A percentile compares a stretch with the other conserved stretches of the same genome.
Evolutionary conservation across 2,797 vertebrate species (phyloP).

Genomic region (Sebastes minor): DNA sequence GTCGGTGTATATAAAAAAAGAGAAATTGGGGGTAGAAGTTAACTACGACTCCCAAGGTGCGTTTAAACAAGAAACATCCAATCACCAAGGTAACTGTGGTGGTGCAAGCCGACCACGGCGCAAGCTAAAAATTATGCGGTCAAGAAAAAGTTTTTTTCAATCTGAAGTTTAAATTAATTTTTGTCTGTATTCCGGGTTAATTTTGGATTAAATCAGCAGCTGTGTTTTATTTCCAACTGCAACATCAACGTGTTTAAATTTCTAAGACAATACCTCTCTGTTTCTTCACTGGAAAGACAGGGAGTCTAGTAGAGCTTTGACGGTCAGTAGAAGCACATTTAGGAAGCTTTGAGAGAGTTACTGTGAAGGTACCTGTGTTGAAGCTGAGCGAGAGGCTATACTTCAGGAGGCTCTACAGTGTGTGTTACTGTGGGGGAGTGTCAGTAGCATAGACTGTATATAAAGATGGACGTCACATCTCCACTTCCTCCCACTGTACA

Average conservation of each 20-base stretch:
- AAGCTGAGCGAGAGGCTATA: neutral
- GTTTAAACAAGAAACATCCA: neutral
- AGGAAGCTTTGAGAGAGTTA: neutral
- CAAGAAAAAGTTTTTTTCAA: neutral
- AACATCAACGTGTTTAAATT: neutral
- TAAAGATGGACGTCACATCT: too few relatives aligned
- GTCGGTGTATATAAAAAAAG: neutral
- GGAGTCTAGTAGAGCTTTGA: neutral
- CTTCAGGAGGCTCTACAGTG: too few relatives aligned
- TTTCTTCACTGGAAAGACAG: neutral
- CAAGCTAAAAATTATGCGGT: neutral
- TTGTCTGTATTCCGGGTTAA: neutral
- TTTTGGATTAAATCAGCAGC: neutral
- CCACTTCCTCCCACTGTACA: too few relatives aligned
- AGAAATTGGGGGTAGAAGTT: neutral
- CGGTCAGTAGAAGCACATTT: neutral
- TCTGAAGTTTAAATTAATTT: neutral
- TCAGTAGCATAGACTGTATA: neutral
- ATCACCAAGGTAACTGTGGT: neutral
- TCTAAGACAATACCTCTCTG: too few relatives aligned
- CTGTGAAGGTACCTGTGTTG: neutral
- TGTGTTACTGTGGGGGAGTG: neutral
- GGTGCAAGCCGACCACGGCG: accelerated
- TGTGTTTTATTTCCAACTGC: neutral
- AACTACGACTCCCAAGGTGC: neutral